Percentiles rank a stretch among this genome's conserved stretches.
Conservation (phyloP, 2,888 invertebrate species). For the Gryllus longicercus region DNA sequence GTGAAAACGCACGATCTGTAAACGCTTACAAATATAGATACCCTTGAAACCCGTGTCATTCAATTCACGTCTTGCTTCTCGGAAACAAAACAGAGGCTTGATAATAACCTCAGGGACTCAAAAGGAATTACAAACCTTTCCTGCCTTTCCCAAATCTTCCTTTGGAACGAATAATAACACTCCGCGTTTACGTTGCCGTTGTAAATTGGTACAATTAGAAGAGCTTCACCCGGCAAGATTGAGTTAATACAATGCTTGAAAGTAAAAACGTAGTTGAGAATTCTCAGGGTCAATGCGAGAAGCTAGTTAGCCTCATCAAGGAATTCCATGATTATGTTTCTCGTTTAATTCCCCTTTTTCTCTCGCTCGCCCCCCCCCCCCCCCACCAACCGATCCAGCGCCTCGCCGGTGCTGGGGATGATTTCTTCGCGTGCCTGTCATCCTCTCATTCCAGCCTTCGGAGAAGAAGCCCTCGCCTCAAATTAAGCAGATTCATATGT, state of each 20-base stretch:
- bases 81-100: neutral
- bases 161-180: neutral
- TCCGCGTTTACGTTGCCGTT: neutral
- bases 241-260: neutral
- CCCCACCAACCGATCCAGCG: neutral
- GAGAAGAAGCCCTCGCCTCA: neutral
- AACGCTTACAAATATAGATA: neutral
- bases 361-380: neutral
- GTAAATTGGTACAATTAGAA: slow-evolving; percentile 10
- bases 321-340: slow-evolving; percentile 17
- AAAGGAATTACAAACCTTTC: neutral
- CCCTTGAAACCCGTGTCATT: neutral
- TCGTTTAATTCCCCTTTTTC: slow-evolving; percentile 17
- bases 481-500: neutral
- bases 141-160: neutral
- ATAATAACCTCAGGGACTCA: neutral
- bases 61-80: neutral
- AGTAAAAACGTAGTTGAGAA: neutral
- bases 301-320: neutral
- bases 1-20: neutral
- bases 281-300: slow-evolving; percentile 8
- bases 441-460: neutral
- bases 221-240: neutral
- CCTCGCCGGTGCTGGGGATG: neutral
- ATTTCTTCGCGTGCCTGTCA: slow-evolving; percentile 9